Percentiles rank a stretch among this genome's conserved stretches.
These are phyloP conservation scores for Ypsolopha sequella DNA, from an alignment of 2,888 invertebrate species.

Conservation along the genomic window DNA sequence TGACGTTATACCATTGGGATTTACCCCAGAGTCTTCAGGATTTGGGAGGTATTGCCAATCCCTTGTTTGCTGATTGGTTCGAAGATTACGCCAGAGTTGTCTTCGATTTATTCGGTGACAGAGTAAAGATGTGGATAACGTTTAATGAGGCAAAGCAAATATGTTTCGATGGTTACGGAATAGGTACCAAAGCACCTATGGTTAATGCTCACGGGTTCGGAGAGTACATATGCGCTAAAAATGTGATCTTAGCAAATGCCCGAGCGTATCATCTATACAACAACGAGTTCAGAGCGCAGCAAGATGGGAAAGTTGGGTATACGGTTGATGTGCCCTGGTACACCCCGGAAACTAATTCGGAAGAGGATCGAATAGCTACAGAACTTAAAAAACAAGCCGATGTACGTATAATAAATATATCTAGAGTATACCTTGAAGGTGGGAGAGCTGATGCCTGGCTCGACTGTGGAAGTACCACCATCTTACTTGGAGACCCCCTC, in stretches of 20 bases:
- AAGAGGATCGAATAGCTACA: slow-evolving; percentile 26
- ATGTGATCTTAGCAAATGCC: slow-evolving; percentile 66
- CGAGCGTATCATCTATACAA: slow-evolving; percentile 46
- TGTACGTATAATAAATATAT: neutral
- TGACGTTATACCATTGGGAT: slow-evolving; percentile 70
- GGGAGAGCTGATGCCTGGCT: neutral
- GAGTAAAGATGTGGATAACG: slow-evolving; percentile 69
- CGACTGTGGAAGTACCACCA: no score
- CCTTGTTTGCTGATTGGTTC: slow-evolving; percentile 51
- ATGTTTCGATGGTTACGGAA: slow-evolving; percentile 54
- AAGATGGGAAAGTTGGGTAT: slow-evolving; percentile 28
- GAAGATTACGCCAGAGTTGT: slow-evolving; percentile 54
- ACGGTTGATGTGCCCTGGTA: slow-evolving; percentile 22
- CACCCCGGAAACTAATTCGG: slow-evolving; percentile 19
- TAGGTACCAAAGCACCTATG: slow-evolving; percentile 28
- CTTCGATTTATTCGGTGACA: slow-evolving; percentile 53
- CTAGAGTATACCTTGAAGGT: neutral
- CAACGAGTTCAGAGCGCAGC: slow-evolving; percentile 32
- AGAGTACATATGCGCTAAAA: slow-evolving; percentile 62
- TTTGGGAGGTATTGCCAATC: slow-evolving; percentile 62
- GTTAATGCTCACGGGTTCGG: slow-evolving; percentile 48
- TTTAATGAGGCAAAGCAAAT: slow-evolving; percentile 67
- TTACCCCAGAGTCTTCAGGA: slow-evolving; percentile 64
- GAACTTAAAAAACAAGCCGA: slow-evolving; percentile 20
- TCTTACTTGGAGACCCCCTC: no score